Evolutionary conservation across 2,113 vertebrate genomes (phyloP).

Genomic region (Mastomys natalensis): DNA sequence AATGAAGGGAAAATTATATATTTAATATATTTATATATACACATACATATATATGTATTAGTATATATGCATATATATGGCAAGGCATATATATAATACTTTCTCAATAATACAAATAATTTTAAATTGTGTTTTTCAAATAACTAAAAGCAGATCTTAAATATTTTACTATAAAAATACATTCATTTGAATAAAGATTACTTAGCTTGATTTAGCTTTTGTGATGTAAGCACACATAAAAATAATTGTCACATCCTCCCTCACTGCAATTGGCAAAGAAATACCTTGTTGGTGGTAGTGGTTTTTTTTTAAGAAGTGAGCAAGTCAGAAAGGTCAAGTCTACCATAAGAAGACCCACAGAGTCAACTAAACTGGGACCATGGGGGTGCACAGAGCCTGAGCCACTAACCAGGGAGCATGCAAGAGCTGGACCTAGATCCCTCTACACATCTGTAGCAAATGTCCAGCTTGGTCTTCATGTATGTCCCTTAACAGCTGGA

Average conservation of each 20-base stretch:
- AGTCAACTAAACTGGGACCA: too few relatives aligned
- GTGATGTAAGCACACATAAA: neutral
- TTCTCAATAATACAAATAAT: neutral
- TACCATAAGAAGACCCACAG: too few relatives aligned
- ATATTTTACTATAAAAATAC: neutral
- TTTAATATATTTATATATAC: neutral
- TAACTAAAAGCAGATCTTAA: neutral
- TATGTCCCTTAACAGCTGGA: too few relatives aligned
- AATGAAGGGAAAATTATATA: neutral
- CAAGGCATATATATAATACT: neutral
- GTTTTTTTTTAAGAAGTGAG: too few relatives aligned
- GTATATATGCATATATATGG: neutral
- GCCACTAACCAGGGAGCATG: too few relatives aligned
- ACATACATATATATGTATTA: neutral
- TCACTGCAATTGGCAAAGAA: neutral
- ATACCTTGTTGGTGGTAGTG: too few relatives aligned
- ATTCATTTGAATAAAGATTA: neutral
- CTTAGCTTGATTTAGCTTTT: neutral
- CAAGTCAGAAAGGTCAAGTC: too few relatives aligned
- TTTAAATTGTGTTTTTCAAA: neutral
- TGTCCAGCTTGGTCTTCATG: too few relatives aligned
- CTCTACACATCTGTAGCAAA: too few relatives aligned
- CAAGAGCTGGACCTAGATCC: too few relatives aligned
- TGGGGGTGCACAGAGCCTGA: too few relatives aligned
- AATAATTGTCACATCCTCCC: neutral